Evolutionary conservation across 2,888 invertebrate species (phyloP).

Genomic region (Diploptera punctata): DNA sequence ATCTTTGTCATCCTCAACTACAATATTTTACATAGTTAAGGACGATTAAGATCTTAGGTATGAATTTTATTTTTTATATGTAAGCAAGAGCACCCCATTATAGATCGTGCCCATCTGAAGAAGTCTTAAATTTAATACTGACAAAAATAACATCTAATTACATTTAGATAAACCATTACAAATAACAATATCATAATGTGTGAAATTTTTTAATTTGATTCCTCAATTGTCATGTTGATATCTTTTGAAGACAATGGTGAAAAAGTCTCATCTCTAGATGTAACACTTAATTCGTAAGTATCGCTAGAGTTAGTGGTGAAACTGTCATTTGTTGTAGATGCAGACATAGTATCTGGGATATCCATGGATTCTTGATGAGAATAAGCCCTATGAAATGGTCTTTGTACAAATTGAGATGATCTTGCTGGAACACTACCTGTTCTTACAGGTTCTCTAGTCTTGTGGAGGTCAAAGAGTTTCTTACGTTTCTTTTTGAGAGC

Average conservation of each 20-base stretch:
- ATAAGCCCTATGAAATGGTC: not conserved
- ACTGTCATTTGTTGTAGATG: not conserved
- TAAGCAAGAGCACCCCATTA: too few relatives aligned
- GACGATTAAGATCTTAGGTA: too few relatives aligned
- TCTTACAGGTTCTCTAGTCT: not conserved
- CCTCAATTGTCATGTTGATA: too few relatives aligned
- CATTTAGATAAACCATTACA: too few relatives aligned
- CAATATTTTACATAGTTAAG: too few relatives aligned
- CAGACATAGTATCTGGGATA: not conserved
- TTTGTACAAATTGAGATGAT: not conserved
- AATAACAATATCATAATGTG: too few relatives aligned
- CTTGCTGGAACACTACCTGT: not conserved
- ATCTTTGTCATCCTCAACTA: too few relatives aligned
- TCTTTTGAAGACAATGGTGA: not conserved
- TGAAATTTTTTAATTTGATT: too few relatives aligned
- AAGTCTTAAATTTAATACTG: too few relatives aligned
- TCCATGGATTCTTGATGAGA: not conserved
- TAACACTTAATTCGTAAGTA: not conserved
- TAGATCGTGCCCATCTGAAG: too few relatives aligned
- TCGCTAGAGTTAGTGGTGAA: not conserved
- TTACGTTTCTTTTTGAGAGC: slow-evolving; percentile 11
- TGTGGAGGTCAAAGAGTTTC: not conserved
- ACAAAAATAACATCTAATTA: too few relatives aligned
- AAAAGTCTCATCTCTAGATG: not conserved
- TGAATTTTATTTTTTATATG: too few relatives aligned